A percentile compares a stretch with the other conserved stretches of the same genome.
Conservation (phyloP, 2,888 invertebrate genomes). For the Selenia dentaria region DNA sequence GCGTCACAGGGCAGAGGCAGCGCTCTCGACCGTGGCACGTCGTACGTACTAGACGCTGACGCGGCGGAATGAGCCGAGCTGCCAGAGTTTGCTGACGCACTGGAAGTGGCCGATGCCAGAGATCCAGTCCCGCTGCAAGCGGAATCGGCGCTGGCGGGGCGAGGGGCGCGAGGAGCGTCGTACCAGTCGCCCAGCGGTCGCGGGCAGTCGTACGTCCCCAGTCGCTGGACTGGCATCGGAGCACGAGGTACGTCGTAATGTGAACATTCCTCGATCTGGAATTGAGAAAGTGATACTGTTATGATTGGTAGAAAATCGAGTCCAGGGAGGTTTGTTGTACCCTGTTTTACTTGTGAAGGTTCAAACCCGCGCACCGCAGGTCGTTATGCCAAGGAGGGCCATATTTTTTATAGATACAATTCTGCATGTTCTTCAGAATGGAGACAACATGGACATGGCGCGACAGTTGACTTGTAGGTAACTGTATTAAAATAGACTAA, state of each 20-base stretch:
- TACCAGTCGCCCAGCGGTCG: slow-evolving; percentile 73
- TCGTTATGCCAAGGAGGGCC: too few species aligned
- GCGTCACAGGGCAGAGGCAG: slow-evolving; percentile 79
- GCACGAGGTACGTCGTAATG: slow-evolving; percentile 80
- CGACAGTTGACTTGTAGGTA: too few species aligned
- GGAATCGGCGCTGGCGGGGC: slow-evolving; percentile 84
- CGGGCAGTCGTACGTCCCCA: slow-evolving; percentile 88
- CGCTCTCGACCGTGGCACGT: slow-evolving; percentile 75
- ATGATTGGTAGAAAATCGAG: too few species aligned
- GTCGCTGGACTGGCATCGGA: slow-evolving; percentile 86
- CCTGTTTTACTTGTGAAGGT: too few species aligned
- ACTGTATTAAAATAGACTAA: too few species aligned
- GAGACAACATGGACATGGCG: too few species aligned
- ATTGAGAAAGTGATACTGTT: slow-evolving; percentile 1
- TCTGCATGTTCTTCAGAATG: too few species aligned
- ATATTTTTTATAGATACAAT: too few species aligned
- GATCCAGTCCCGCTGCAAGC: slow-evolving; percentile 82
- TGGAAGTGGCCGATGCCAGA: slow-evolving; percentile 76
- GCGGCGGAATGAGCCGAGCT: slow-evolving; percentile 72
- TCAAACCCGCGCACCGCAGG: too few species aligned
- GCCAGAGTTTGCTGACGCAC: slow-evolving; percentile 78
- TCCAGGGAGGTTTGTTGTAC: too few species aligned
- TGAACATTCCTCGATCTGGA: slow-evolving; percentile 77
- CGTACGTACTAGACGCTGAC: slow-evolving; percentile 77
- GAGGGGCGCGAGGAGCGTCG: slow-evolving; percentile 75